A percentile compares a stretch with the other conserved stretches of the same genome.
Evolutionary conservation across 1,140 invertebrate species (phyloP).

Genomic region (Drosophila setifemur): DNA sequence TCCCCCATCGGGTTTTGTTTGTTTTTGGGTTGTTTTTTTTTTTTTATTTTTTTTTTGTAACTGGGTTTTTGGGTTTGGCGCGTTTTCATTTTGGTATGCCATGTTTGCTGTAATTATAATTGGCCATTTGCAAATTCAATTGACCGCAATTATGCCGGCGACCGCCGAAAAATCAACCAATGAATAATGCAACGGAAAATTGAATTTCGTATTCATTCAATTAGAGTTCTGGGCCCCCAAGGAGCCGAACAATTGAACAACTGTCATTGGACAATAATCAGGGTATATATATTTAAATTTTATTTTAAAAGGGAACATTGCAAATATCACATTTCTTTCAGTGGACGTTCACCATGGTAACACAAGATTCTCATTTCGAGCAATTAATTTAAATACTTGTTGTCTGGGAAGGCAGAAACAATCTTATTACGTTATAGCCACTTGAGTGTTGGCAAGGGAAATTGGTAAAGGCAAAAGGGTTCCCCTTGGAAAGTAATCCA

Average conservation of each 20-base stretch:
- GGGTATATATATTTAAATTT: too few species aligned
- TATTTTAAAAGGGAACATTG: too few species aligned
- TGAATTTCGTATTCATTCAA: slow-evolving; percentile 49
- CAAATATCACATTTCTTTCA: too few species aligned
- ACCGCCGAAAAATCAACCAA: slow-evolving; percentile 37
- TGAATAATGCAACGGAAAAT: slow-evolving; percentile 53
- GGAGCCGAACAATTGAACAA: slow-evolving; percentile 3
- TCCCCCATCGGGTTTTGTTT: slow-evolving; percentile 1
- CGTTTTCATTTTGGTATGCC: too few species aligned
- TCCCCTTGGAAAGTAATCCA: slow-evolving; percentile 17
- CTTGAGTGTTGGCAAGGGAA: slow-evolving; percentile 12
- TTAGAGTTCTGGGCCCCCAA: slow-evolving; percentile 18
- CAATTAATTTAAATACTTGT: slow-evolving; percentile 42
- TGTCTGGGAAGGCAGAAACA: slow-evolving; percentile 15
- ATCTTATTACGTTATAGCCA: slow-evolving; percentile 41
- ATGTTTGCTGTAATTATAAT: slow-evolving; percentile 45
- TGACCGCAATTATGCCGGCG: slow-evolving; percentile 47
- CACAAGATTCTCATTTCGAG: slow-evolving; percentile 36
- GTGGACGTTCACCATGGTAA: slow-evolving; percentile 16
- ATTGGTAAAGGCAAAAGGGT: neutral
- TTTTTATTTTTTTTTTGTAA: neutral
- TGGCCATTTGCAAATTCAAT: slow-evolving; percentile 58
- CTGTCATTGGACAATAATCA: too few species aligned
- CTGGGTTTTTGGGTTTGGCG: neutral
- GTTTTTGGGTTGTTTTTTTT: neutral